Evolutionary conservation across 1,140 invertebrate genomes (phyloP).

Genomic region (Geopemphigus sp.): DNA sequence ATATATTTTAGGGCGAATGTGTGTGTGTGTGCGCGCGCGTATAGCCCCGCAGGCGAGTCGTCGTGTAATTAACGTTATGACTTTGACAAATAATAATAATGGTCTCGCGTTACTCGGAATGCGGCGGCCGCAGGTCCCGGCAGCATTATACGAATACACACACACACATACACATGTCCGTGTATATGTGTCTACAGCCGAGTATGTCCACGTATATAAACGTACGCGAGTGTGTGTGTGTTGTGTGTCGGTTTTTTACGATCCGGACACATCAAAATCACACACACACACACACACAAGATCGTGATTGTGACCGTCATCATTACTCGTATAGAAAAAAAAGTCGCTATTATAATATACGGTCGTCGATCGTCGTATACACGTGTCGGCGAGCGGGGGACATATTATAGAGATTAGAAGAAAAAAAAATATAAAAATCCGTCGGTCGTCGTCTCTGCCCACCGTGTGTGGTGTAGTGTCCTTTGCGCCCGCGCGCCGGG

Average conservation of each 20-base stretch:
- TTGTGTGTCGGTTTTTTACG: constrained; percentile 34
- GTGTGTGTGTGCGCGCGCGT: neutral
- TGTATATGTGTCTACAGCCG: neutral
- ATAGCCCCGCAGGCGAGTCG: constrained; percentile 43
- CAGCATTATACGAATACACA: neutral
- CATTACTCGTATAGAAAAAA: constrained; percentile 38
- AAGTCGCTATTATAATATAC: constrained; percentile 12
- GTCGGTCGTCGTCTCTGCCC: constrained; percentile 6
- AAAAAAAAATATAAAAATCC: too few species aligned
- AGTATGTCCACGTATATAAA: constrained; percentile 21
- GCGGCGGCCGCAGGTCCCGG: constrained; percentile 44
- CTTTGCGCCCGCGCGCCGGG: neutral
- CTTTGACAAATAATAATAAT: constrained; percentile 50
- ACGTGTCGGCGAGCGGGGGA: neutral
- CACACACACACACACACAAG: constrained; percentile 6
- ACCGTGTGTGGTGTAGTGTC: neutral
- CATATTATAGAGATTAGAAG: constrained; percentile 23
- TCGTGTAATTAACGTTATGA: constrained; percentile 50
- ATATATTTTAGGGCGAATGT: neutral
- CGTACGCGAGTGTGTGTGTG: too few species aligned
- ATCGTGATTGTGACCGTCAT: constrained; percentile 33
- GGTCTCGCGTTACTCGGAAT: constrained; percentile 50
- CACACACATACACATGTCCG: neutral
- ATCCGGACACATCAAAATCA: constrained; percentile 49
- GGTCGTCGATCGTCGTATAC: neutral